Evolutionary conservation across 2,888 invertebrate genomes (phyloP).

Genomic region (Chorisops tibialis): DNA sequence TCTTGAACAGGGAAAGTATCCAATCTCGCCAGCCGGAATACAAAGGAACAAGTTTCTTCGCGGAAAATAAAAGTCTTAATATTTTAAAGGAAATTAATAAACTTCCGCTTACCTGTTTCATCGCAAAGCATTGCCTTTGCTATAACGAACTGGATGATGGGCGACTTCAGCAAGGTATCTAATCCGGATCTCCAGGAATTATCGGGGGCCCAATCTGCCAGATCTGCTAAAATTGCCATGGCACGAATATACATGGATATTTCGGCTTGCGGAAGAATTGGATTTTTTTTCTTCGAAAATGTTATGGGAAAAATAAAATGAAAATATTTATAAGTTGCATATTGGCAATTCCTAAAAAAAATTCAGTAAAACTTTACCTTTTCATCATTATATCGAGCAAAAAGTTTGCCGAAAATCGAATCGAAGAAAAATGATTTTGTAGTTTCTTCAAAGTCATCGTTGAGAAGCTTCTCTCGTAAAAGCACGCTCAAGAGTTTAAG

Average conservation of each 20-base stretch:
- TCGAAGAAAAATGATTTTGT: conserved; percentile 17
- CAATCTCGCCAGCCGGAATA: conserved; percentile 25
- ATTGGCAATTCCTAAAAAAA: too few relatives aligned
- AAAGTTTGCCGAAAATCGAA: conserved; percentile 12
- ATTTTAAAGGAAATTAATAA: neutral
- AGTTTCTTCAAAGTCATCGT: neutral
- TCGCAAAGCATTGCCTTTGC: conserved; percentile 24
- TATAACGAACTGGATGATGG: conserved; percentile 24
- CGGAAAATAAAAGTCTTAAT: neutral
- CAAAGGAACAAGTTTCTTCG: conserved; percentile 25
- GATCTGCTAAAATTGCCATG: neutral
- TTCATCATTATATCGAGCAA: neutral
- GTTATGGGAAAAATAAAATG: neutral
- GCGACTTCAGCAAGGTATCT: conserved; percentile 14
- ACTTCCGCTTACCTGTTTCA: conserved; percentile 17
- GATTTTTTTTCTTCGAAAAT: conserved; percentile 1
- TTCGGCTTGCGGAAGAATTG: conserved; percentile 4
- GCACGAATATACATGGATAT: conserved; percentile 22
- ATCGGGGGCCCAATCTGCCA: conserved; percentile 1
- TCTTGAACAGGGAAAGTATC: conserved; percentile 19
- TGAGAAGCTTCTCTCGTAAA: neutral
- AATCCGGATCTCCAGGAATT: conserved; percentile 10
- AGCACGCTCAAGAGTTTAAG: conserved; percentile 19
- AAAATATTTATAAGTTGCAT: neutral
- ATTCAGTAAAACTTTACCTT: conserved; percentile 5